Evolutionary conservation across 2,888 invertebrate species (phyloP).

Genomic region (Cephus spinipes): DNA sequence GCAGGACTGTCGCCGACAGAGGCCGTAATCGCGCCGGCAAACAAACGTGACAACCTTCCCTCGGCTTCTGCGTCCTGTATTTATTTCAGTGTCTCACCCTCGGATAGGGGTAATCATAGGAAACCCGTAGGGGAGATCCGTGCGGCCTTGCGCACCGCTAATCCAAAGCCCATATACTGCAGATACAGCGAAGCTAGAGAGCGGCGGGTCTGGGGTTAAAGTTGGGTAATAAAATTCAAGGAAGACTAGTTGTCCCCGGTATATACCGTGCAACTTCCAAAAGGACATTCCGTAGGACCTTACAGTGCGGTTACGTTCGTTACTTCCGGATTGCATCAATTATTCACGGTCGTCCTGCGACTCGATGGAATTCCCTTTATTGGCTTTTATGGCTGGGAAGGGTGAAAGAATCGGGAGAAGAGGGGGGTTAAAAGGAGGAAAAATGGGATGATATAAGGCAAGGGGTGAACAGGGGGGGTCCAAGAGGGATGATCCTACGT

Average conservation of each 20-base stretch:
- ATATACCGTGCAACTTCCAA: neutral
- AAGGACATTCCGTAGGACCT: conserved; percentile 19
- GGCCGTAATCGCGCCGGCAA: conserved; percentile 37
- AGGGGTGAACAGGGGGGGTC: neutral
- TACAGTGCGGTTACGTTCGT: conserved; percentile 31
- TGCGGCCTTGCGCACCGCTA: conserved; percentile 32
- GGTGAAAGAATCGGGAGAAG: neutral
- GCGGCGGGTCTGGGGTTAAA: neutral
- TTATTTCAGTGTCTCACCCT: conserved; percentile 37
- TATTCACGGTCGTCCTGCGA: conserved; percentile 31
- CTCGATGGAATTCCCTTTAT: conserved; percentile 40
- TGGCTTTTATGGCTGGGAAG: neutral
- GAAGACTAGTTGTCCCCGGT: neutral
- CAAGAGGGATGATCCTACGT: neutral
- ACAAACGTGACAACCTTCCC: conserved; percentile 29
- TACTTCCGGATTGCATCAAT: conserved; percentile 44
- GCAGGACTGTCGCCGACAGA: conserved; percentile 27
- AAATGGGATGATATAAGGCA: neutral
- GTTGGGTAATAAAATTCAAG: neutral
- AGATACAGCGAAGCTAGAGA: neutral
- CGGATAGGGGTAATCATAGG: conserved; percentile 52
- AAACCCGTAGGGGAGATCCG: conserved; percentile 32
- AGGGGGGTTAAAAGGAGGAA: neutral
- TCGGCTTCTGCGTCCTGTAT: conserved; percentile 35
- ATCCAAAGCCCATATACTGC: conserved; percentile 43